Evolutionary conservation across 2,797 vertebrate genomes (phyloP), one percentile per base, ranked within the genome.

Genomic region (Oophaga sylvatica): DNA sequence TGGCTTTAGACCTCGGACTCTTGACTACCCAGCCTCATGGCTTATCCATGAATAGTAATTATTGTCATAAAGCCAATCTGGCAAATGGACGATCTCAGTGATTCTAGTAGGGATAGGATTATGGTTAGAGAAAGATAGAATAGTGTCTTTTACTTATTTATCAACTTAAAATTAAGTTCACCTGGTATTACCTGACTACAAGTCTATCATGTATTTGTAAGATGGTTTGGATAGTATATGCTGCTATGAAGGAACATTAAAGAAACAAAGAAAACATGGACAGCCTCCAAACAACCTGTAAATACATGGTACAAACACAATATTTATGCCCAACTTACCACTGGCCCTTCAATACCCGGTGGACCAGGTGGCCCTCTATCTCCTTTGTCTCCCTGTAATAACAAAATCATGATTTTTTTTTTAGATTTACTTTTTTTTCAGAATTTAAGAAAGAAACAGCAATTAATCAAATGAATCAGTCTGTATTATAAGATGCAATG

Each of bases 351-450:
- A 93, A 94, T 91, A 59, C 95, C 92, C 26, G 90, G 90, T 11
- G 84, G 94, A 57, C 94, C 93, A 87, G 90, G 90, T 81, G 84
- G 88, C 0, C 95, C 95, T 8, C 56, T 63, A 7, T 96, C 92
- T 0, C 95, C 94, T 89, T 93, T 94, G 20, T 83, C 87, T 87
- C 94, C 96, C 94, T 96, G 90, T 41, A 76, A 89, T 87, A 35
- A 83, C 12, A 84, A 82, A n/a, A 88, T 56, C 10, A 26, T 45
- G 26, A 35, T 0, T 82, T 13, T 62, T 20, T 9, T 20, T 19
- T 20, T 0, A 22, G 8, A 41, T 41, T 41, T 22, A 6, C 6
- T 19, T 60, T 16, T 60, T 60, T 60, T 17, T 60, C 2, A 9
- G 2, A 11, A 26, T 41, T 3, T 41, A 41, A 41, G 35, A 41